Base-by-base conservation (phyloP, 2,888 invertebrate genomes). In the Pachycephus smyrnensis region DNA sequence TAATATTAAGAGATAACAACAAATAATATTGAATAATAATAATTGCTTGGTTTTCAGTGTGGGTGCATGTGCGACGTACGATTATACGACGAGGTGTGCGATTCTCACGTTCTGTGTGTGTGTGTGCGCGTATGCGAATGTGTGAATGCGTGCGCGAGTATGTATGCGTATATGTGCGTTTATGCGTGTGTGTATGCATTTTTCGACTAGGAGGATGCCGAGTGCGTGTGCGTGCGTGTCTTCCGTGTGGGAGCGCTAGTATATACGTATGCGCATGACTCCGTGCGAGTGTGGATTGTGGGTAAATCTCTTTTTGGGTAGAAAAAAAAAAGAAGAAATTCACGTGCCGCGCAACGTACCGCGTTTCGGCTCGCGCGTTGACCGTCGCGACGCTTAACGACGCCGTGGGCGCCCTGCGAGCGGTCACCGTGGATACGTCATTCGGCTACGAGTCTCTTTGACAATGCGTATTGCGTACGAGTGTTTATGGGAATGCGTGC, bases 11-110 rank as follows among this genome's bases (percentile, higher is more conserved):
- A 87, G 86, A 90, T 89, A 89, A 89, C 87, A 91, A 89, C 85
- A 89, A 89, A 86, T 86, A 85, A 87, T 87, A 79, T 74, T 81
- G 79, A 80, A 75, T 81, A 82, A 82, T 79, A 81, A 81, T 83
- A 80, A 77, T 90, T 90, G 92, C 92, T 92, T 92, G 92, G 91
- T 92, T 92, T 92, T 91, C 89, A 92, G 91, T 91, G 91, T 84
- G 86, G 84, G 86, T 83, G 82, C 80, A 81, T 78, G 79, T 80
- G 81, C 80, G 81, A 80, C 78, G 40, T 55, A 55, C 40, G 40
- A 55, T 55, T 55, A 23, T 55, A 55, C 40, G 40, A 40, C 40
- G 40, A 55, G 9, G 23, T 55, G 40, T 40, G 40, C 15, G 40
- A 55, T 40, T 40, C 12, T 40, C 37, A 15, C 37, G 37, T 40